These are phyloP conservation scores for Sphaerodactylus townsendi DNA, from an alignment of 2,113 vertebrate genomes.

Conservation along the genomic window DNA sequence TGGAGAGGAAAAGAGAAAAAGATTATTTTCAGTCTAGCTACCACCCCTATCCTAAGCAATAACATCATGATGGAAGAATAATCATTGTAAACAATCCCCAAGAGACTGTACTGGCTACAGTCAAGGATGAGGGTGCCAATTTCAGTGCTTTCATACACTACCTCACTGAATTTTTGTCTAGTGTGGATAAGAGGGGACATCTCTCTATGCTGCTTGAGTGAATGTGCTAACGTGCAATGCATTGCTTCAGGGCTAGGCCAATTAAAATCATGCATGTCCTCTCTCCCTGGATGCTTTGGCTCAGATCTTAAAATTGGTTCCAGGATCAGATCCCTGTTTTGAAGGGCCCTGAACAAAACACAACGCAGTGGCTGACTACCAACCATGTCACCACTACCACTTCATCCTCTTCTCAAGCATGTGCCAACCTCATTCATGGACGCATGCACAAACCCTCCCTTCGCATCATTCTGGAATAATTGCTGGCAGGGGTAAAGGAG, in stretches of 20 bases:
- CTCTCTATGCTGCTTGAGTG: constrained; percentile 76
- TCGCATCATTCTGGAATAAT: no score
- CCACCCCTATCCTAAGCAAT: constrained; percentile 74
- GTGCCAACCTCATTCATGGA: no score
- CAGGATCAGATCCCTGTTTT: no score
- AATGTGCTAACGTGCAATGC: constrained; percentile 84
- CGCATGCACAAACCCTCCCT: no score
- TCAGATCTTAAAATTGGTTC: background rate
- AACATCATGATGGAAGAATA: constrained; percentile 85
- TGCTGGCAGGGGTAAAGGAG: no score
- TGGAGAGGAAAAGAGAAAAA: constrained; percentile 25
- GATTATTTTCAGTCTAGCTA: constrained; percentile 76
- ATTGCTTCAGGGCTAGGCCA: constrained; percentile 83
- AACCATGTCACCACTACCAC: no score
- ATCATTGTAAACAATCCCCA: constrained; percentile 80
- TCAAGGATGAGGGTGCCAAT: constrained; percentile 65
- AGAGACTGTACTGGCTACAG: constrained; percentile 75
- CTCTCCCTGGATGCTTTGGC: background rate
- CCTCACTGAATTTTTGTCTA: constrained; percentile 84
- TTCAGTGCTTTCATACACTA: constrained; percentile 81
- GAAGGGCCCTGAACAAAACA: no score
- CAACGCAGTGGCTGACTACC: no score
- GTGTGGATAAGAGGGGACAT: constrained; percentile 82
- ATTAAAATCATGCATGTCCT: constrained; percentile 66
- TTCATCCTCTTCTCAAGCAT: no score